Evolutionary conservation across 1,140 invertebrate species (phyloP), one percentile per base, ranked within the genome.

Genomic region (Cephus cinctus): DNA sequence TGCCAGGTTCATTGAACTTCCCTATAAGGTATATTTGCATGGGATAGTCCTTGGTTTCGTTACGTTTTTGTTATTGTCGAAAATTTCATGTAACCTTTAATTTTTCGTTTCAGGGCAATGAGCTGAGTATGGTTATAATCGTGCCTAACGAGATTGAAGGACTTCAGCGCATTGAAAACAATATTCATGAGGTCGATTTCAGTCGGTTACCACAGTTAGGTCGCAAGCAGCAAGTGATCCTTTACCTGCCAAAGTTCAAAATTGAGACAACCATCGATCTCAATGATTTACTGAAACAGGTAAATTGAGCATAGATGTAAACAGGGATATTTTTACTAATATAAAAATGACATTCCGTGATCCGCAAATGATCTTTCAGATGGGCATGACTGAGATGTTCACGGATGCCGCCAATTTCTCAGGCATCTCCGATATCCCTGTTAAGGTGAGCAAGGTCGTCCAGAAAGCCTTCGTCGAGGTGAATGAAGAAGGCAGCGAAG

Each of bases 401-500:
- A 67, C 34, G 21, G 15, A 73, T 9, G 11, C 6, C 0, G 81
- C 81, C 4, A 66, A 86, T 46, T 78, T 88, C 12, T 67, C 63
- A 21, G 74, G 75, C 3, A 80, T 87, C 11, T 61, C 80, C 12
- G 55, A 78, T 61, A 2, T 68, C 52, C 46, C 54, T 3, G 15
- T 81, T 2, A 58, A 57, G 31, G 72, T 82, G 2, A 67, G 60
- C 20, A 77, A 82, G 34, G 83, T 83, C n/a, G 65, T 85, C 4
- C 89, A 91, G 61, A 88, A 90, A 61, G 84, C 85, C 9, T 86
- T 80, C 50, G 82, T 91, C 15, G 80, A 84, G 64, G 83, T 90
- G 0, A 86, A 89, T 59, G 89, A 91, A 72, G 79, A 86, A 55
- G 88, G 89, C 5, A 83, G 82, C n/a, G 86, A 87, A 69, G 88